Evolutionary conservation across 2,888 invertebrate genomes (phyloP), one percentile per base, ranked within the genome.

Genomic region (Agrotis clavis): DNA sequence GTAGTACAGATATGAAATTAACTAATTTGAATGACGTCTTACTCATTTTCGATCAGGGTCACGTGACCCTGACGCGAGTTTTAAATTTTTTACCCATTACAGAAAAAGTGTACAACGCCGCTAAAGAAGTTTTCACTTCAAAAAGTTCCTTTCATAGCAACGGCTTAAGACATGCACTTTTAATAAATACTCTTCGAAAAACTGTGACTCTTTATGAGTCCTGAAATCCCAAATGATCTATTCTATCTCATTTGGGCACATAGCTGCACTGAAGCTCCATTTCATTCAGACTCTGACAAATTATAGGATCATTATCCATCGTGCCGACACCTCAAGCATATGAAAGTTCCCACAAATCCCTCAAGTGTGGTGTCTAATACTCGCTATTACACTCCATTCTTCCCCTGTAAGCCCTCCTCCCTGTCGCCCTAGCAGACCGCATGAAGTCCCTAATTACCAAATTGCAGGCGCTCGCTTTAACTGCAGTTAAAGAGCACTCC

Each of bases 401-500:
- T 45, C 64, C 35, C 30, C 66, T 57, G 56, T 35, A 57, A 30
- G n/a, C 18, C 56, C 30, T 30, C n/a, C 25, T n/a, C 62, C 63
- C 72, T 62, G 60, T 35, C 21, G 9, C 72, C 53, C 69, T 64
- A 68, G 19, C 75, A 79, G 79, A 64, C 79, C 67, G 81, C 79
- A 77, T 73, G 69, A 77, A 86, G 82, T 71, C 78, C 47, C 84
- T 89, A 91, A 92, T 92, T 90, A 90, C 88, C 88, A 88, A 91
- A 90, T 90, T 86, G 90, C 90, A 69, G 74, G 86, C 89, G 82
- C 87, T 87, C 87, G 79, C 86, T 89, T 87, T 87, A 85, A 88
- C 86, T 84, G 82, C 86, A 85, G 74, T 57, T 68, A 72, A 84
- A 89, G 90, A 80, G 88, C 86, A 85, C 90, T 89, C 76, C 74